These are phyloP conservation scores for Micrasema longulum DNA, from an alignment of 1,140 invertebrate genomes.

Conservation along the genomic window DNA sequence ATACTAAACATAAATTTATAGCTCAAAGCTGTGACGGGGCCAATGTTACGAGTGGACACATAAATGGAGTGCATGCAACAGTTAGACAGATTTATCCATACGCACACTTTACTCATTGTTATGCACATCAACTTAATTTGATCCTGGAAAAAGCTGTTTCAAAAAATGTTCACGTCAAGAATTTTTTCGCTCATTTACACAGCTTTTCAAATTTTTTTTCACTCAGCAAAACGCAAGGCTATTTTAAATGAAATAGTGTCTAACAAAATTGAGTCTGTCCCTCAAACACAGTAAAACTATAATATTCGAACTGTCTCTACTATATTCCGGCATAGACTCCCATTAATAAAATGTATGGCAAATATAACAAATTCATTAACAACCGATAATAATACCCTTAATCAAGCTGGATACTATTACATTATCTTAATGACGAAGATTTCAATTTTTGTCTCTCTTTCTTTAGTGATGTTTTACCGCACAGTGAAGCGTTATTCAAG, in stretches of 20 bases:
- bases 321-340: slow-evolving; percentile 1
- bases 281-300: neutral
- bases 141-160: neutral
- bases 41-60: neutral
- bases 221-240: neutral
- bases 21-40: neutral
- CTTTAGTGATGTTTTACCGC: neutral
- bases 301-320: slow-evolving; percentile 4
- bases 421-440: slow-evolving; percentile 9
- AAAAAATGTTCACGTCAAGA: slow-evolving; percentile 3
- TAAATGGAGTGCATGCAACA: slow-evolving; percentile 5
- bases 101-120: slow-evolving; percentile 6
- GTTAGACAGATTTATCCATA: neutral
- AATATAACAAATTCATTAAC: slow-evolving; percentile 6
- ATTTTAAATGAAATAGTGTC: slow-evolving; percentile 1
- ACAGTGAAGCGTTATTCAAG: neutral
- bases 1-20: no score
- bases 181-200: slow-evolving; percentile 12
- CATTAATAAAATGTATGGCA: neutral
- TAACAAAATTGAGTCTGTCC: neutral
- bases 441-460: slow-evolving; percentile 11
- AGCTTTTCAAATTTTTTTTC: slow-evolving; percentile 12
- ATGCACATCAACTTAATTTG: neutral
- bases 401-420: slow-evolving; percentile 9
- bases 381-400: slow-evolving; percentile 1